A percentile compares a stretch with the other conserved stretches of the same genome.
Evolutionary conservation across 2,888 invertebrate genomes (phyloP).

Genomic region (Cheilosia impressa): DNA sequence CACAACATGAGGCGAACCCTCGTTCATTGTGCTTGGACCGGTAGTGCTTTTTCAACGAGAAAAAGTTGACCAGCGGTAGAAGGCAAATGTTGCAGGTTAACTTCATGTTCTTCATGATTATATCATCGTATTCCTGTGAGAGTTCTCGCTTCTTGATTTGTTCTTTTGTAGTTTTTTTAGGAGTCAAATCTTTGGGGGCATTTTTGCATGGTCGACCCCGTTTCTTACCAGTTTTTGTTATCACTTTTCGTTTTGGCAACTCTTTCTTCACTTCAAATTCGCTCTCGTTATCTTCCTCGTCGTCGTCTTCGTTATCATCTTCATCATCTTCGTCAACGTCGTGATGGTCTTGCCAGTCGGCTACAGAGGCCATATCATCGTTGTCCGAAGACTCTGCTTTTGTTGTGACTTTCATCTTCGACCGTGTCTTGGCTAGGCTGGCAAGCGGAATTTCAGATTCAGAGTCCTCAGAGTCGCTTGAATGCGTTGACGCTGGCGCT

Average conservation of each 20-base stretch:
- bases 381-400: slow-evolving; percentile 25
- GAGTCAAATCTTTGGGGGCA: slow-evolving; percentile 3
- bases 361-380: slow-evolving; percentile 43
- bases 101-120: slow-evolving; percentile 79
- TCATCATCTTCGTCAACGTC: slow-evolving; percentile 76
- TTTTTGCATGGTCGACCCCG: slow-evolving; percentile 54
- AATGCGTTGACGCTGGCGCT: neutral
- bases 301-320: slow-evolving; percentile 72
- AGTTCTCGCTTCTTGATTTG: slow-evolving; percentile 59
- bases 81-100: slow-evolving; percentile 80
- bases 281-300: slow-evolving; percentile 61
- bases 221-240: slow-evolving; percentile 45
- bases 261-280: slow-evolving; percentile 43
- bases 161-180: slow-evolving; percentile 45
- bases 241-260: slow-evolving; percentile 12
- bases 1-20: slow-evolving; percentile 81
- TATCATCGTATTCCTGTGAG: slow-evolving; percentile 79
- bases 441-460: slow-evolving; percentile 64
- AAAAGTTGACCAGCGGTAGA: slow-evolving; percentile 77
- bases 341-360: slow-evolving; percentile 58
- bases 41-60: slow-evolving; percentile 78
- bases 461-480: slow-evolving; percentile 56
- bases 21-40: slow-evolving; percentile 79
- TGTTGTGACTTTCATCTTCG: neutral
- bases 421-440: slow-evolving; percentile 24